These are phyloP conservation scores for Tenodera sinensis DNA, from an alignment of 2,888 invertebrate species.

Conservation along the genomic window DNA sequence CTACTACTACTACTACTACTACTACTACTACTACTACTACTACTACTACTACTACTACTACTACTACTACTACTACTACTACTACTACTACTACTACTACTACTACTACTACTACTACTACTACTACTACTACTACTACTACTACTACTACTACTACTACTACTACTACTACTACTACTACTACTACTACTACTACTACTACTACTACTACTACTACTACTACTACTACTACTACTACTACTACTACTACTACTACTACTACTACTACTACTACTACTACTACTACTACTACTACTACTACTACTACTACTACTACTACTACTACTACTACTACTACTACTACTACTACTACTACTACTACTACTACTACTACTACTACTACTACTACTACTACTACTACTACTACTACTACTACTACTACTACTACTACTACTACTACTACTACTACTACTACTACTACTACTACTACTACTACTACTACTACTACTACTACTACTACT, in stretches of 20 bases:
- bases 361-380: constrained; percentile 10
- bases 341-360: constrained; percentile 10
- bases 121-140: constrained; percentile 9
- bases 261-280: constrained; percentile 9
- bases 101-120: constrained; percentile 10
- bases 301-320: constrained; percentile 10
- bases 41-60: constrained; percentile 10
- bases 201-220: constrained; percentile 10
- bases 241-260: constrained; percentile 9
- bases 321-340: constrained; percentile 10
- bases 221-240: constrained; percentile 10
- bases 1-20: constrained; percentile 10
- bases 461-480: constrained; percentile 10
- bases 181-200: constrained; percentile 10
- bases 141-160: constrained; percentile 10
- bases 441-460: constrained; percentile 10
- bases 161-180: constrained; percentile 10
- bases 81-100: constrained; percentile 9
- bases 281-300: constrained; percentile 10
- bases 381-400: constrained; percentile 9
- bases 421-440: constrained; percentile 10
- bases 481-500: constrained; percentile 10
- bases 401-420: constrained; percentile 9
- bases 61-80: constrained; percentile 10
- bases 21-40: constrained; percentile 10